These are phyloP conservation scores for Axea sp. DNA, from an alignment of 2,888 invertebrate species.

Conservation along the genomic window DNA sequence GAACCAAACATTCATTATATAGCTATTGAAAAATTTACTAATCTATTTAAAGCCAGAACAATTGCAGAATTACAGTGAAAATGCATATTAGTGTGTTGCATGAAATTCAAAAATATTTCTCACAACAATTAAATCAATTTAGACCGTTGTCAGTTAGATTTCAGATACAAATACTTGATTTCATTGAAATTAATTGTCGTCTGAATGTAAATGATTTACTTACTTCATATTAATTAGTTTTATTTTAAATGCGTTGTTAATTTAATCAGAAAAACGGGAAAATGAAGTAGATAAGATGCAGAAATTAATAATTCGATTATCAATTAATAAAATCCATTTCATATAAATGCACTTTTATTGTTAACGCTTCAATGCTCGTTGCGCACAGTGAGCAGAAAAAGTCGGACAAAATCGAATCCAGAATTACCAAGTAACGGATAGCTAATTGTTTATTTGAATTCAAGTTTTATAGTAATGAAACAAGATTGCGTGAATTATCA, in stretches of 20 bases:
- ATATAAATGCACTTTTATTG: conserved; percentile 6
- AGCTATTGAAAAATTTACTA: no score
- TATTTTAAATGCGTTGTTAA: neutral
- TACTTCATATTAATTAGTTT: neutral
- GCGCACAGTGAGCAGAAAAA: neutral
- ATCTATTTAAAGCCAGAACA: no score
- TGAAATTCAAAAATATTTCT: conserved; percentile 4
- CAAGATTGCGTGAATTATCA: neutral
- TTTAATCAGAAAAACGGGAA: neutral
- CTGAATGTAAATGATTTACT: conserved; percentile 16
- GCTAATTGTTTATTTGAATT: neutral
- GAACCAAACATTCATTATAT: no score
- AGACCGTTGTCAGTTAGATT: conserved; percentile 6
- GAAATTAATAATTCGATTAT: neutral
- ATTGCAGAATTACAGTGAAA: no score
- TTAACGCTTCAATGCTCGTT: neutral
- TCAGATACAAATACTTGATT: conserved; percentile 11
- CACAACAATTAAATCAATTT: conserved; percentile 27
- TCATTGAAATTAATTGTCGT: conserved; percentile 19
- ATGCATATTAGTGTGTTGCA: neutral
- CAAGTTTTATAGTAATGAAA: neutral
- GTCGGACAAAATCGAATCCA: neutral
- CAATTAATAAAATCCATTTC: neutral
- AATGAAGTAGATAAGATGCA: conserved; percentile 2
- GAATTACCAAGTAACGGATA: neutral